phyloP scores from a whole-genome alignment of 2,888 invertebrate species.

The Coelopa pilipes region DNA sequence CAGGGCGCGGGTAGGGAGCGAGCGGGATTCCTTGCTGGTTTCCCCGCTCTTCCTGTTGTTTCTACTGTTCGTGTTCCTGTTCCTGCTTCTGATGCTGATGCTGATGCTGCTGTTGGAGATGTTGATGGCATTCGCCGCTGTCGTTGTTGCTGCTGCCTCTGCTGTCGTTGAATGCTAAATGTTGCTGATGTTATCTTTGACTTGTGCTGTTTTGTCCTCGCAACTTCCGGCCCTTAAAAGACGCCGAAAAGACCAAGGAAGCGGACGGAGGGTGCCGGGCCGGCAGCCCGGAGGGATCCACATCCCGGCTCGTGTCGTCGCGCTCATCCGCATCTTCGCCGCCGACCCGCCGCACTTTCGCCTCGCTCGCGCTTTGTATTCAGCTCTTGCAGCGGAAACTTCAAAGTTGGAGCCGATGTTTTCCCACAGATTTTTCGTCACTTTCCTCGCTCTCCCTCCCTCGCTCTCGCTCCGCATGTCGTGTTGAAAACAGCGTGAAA shows the following conservation, averaged over 20 bases:
- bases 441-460: background rate
- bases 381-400: conserved; percentile 11
- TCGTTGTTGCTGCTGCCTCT: background rate
- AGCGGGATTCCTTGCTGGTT: background rate
- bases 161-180: conserved; percentile 4
- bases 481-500: conserved; percentile 15
- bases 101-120: background rate
- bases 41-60: background rate
- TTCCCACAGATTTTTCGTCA: background rate
- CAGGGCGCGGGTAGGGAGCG: background rate
- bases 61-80: background rate
- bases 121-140: too few relatives aligned
- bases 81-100: background rate
- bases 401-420: conserved; percentile 17
- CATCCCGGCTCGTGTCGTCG: background rate
- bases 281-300: background rate
- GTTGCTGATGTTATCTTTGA: conserved; percentile 10
- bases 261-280: too few relatives aligned
- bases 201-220: background rate
- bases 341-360: background rate
- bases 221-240: background rate
- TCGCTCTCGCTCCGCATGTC: background rate
- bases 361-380: background rate
- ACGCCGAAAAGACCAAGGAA: too few relatives aligned
- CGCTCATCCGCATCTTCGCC: background rate